These are phyloP conservation scores for Chamaetylas fuelleborni DNA, from an alignment of 2,113 vertebrate genomes.

Conservation along the genomic window DNA sequence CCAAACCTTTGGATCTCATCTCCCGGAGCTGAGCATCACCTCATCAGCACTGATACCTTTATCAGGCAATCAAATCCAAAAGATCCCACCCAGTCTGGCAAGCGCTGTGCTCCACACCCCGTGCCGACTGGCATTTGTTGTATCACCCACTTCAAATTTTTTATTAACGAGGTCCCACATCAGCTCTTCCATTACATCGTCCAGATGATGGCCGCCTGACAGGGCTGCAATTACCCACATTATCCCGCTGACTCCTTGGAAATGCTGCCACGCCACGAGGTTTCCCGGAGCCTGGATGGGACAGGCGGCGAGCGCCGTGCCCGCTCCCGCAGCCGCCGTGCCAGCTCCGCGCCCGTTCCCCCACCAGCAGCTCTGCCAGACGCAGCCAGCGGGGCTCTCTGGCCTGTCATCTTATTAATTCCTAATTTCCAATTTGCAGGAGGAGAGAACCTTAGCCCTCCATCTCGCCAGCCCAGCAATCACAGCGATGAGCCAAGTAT, in stretches of 20 bases:
- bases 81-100: background rate
- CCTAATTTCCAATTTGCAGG: conserved; percentile 78
- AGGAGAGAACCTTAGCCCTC: conserved; percentile 73
- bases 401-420: conserved; percentile 72
- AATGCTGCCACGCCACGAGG: background rate
- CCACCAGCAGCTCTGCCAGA: background rate
- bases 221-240: background rate
- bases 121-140: background rate
- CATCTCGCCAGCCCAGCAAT: conserved; percentile 73
- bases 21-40: fast-evolving
- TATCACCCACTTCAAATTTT: background rate
- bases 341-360: background rate
- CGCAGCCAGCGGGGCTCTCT: background rate
- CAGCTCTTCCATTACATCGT: background rate
- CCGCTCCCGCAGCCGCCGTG: background rate
- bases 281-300: fast-evolving
- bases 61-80: background rate
- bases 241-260: background rate
- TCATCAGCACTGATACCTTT: fast-evolving
- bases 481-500: conserved; percentile 74
- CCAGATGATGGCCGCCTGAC: background rate
- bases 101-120: background rate
- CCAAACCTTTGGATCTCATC: background rate
- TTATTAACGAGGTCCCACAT: background rate
- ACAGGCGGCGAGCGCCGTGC: fast-evolving